Percentiles rank a stretch among this genome's conserved stretches.
Conservation (phyloP, 2,888 invertebrate species). For the Ferdinandea cuprea region DNA sequence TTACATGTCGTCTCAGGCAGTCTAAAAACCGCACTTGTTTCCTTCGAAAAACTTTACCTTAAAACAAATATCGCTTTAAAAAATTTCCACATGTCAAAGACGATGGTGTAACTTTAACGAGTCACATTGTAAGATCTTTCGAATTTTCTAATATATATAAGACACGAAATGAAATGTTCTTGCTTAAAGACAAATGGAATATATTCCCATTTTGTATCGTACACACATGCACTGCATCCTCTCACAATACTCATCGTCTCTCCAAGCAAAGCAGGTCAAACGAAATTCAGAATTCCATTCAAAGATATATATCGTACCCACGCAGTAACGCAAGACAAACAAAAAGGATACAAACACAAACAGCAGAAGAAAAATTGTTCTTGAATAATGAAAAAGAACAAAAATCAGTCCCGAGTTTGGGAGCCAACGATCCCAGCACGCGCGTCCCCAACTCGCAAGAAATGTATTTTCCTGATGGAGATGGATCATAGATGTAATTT, state of each 20-base stretch:
- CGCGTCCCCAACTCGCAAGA: constrained; percentile 37
- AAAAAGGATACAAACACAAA: constrained; percentile 54
- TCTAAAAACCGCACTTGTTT: too few relatives aligned
- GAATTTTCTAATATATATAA: too few relatives aligned
- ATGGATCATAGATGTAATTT: constrained; percentile 46
- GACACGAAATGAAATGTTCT: too few relatives aligned
- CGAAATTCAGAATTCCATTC: constrained; percentile 35
- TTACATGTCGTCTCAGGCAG: too few relatives aligned
- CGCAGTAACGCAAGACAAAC: constrained; percentile 58
- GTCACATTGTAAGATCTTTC: too few relatives aligned
- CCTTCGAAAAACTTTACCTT: too few relatives aligned
- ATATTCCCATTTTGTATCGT: not conserved
- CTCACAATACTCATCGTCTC: constrained; percentile 47
- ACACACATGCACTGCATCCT: constrained; percentile 23
- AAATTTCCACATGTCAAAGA: too few relatives aligned
- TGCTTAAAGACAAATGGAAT: not conserved
- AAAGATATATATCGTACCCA: constrained; percentile 30
- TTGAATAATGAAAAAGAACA: constrained; percentile 69
- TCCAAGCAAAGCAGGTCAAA: constrained; percentile 41
- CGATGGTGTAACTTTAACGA: too few relatives aligned
- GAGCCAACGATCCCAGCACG: constrained; percentile 45
- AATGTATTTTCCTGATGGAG: constrained; percentile 15
- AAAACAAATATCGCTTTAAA: too few relatives aligned
- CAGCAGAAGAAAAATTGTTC: constrained; percentile 52
- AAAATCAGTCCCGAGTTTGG: constrained; percentile 41